phyloP scores from a whole-genome alignment of 2,888 invertebrate species.

The Ariolimax columbianus region DNA sequence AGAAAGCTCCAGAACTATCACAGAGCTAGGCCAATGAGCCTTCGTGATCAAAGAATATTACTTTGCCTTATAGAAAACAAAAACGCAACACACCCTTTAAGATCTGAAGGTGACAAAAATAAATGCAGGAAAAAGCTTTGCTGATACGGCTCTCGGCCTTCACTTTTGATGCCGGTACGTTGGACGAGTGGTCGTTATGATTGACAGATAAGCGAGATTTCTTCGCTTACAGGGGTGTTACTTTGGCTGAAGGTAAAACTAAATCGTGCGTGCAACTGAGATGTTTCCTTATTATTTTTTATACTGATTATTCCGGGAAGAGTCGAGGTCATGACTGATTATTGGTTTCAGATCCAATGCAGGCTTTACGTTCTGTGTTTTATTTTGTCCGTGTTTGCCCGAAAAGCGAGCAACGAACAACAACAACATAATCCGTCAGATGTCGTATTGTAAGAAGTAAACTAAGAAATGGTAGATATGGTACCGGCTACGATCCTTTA shows the following conservation, averaged over 20 bases:
- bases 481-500: too few species aligned
- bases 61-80: background rate
- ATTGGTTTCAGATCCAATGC: background rate
- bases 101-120: constrained; percentile 5
- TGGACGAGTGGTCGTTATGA: constrained; percentile 14
- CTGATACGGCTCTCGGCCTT: background rate
- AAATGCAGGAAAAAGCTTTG: background rate
- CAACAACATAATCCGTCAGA: too few species aligned
- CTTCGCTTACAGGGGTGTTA: background rate
- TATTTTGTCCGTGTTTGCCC: too few species aligned
- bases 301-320: background rate
- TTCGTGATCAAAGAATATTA: constrained; percentile 18
- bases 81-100: background rate
- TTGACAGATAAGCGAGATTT: background rate
- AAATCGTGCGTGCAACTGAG: background rate
- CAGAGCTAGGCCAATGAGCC: background rate
- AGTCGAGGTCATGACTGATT: background rate
- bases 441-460: too few species aligned
- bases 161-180: background rate
- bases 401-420: too few species aligned
- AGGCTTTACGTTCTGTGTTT: background rate
- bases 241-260: background rate
- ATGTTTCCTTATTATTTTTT: background rate
- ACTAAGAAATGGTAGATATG: too few species aligned
- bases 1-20: background rate